A percentile compares a stretch with the other conserved stretches of the same genome.
Evolutionary conservation across 2,113 vertebrate genomes (phyloP).

Genomic region (Benitochromis conjunctus): DNA sequence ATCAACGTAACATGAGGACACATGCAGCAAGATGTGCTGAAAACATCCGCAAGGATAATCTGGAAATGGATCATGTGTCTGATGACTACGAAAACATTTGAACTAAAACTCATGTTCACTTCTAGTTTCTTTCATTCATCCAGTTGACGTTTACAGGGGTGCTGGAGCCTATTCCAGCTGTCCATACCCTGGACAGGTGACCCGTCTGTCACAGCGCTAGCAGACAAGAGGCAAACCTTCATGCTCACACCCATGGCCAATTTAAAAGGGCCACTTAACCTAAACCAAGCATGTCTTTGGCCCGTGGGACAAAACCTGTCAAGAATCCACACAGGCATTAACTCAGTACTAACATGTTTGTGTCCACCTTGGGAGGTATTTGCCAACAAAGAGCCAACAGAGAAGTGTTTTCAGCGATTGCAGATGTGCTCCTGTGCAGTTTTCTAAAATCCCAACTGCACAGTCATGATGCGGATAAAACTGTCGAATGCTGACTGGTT

Average conservation of each 20-base stretch:
- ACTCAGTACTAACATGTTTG: neutral
- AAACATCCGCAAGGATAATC: neutral
- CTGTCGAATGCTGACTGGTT: neutral
- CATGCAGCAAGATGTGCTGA: fast-evolving
- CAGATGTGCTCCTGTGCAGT: neutral
- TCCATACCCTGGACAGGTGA: neutral
- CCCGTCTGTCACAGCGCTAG: fast-evolving
- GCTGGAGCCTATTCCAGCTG: neutral
- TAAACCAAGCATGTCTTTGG: neutral
- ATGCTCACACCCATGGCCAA: fast-evolving
- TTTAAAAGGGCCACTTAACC: neutral
- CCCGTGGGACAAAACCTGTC: neutral
- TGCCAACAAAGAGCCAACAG: neutral
- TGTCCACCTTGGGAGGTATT: neutral
- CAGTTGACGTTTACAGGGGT: neutral
- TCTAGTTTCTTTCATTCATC: neutral
- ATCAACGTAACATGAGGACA: neutral
- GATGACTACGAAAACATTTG: neutral
- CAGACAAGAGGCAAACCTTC: fast-evolving
- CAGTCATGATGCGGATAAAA: neutral
- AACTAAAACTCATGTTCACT: neutral
- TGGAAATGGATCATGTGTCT: neutral
- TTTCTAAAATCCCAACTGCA: neutral
- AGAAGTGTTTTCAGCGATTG: fast-evolving
- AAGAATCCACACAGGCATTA: neutral